Percentiles rank a stretch among this genome's conserved stretches.
Evolutionary conservation across 2,113 vertebrate genomes (phyloP).

Genomic region (Eira barbara): DNA sequence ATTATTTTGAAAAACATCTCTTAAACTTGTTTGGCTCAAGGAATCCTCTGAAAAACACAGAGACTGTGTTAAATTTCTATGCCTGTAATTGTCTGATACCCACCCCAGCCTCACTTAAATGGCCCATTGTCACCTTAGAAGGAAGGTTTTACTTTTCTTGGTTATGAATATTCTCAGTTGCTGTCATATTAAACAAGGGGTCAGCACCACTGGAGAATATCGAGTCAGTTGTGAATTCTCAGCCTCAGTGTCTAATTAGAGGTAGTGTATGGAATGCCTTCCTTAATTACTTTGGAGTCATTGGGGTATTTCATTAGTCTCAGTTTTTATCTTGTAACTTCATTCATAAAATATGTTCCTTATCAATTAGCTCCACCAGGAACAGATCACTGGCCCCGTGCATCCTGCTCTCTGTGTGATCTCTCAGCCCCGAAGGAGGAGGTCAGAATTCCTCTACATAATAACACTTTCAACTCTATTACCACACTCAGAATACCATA

Average conservation of each 20-base stretch:
- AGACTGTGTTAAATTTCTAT: background rate
- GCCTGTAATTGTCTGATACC: background rate
- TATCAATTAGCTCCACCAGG: conserved; percentile 69
- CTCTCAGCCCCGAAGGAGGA: conserved; percentile 66
- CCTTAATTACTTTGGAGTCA: conserved; percentile 71
- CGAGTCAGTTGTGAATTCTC: conserved; percentile 66
- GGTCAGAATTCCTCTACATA: conserved; percentile 68
- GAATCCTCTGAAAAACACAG: background rate
- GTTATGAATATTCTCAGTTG: conserved; percentile 46
- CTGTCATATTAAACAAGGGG: conserved; percentile 61
- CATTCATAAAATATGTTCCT: conserved; percentile 75
- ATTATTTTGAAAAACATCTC: conserved; percentile 15
- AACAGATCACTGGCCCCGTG: conserved; percentile 45
- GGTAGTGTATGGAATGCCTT: conserved; percentile 64
- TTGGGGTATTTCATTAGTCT: conserved; percentile 75
- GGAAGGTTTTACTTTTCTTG: conserved; percentile 18
- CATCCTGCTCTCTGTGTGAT: conserved; percentile 56
- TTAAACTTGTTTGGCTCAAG: conserved; percentile 21
- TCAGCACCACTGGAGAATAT: conserved; percentile 60
- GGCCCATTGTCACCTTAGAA: conserved; percentile 45
- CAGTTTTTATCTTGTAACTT: conserved; percentile 73
- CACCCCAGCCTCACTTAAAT: background rate
- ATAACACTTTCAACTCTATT: conserved; percentile 67
- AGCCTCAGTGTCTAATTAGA: conserved; percentile 68
- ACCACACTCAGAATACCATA: conserved; percentile 33